These are phyloP conservation scores for Rhagoletis pomonella DNA, from an alignment of 1,140 invertebrate genomes.

Conservation along the genomic window DNA sequence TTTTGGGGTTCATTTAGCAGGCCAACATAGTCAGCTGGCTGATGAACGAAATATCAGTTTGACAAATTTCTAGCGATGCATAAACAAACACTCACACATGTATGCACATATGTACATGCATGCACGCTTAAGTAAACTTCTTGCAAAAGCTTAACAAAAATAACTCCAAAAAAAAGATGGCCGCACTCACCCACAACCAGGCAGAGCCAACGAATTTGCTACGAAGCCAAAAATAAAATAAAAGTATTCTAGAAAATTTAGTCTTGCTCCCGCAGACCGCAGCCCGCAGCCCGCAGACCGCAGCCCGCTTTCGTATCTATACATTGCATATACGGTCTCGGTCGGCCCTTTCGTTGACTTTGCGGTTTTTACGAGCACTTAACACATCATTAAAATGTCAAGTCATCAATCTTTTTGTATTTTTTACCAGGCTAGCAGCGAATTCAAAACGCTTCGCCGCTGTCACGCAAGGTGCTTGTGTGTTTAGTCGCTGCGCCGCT, in stretches of 20 bases:
- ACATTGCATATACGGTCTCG: neutral
- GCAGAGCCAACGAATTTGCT: neutral
- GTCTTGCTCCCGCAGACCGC: neutral
- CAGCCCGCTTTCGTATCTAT: neutral
- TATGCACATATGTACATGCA: neutral
- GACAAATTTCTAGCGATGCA: neutral
- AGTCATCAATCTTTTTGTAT: conserved; percentile 73
- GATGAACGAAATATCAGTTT: neutral
- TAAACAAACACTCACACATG: neutral
- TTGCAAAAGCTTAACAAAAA: neutral
- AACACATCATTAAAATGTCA: conserved; percentile 58
- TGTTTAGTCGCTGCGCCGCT: neutral
- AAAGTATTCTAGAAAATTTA: neutral
- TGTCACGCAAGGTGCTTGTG: neutral
- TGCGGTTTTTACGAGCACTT: conserved; percentile 44
- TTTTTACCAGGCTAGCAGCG: conserved; percentile 71
- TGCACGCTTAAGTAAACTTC: neutral
- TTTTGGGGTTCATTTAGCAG: conserved; percentile 44
- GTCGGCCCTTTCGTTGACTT: conserved; percentile 1
- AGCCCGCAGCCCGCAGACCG: neutral
- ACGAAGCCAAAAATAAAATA: neutral
- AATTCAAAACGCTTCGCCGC: neutral
- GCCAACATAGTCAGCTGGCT: conserved; percentile 36
- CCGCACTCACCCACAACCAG: neutral
- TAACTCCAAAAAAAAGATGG: neutral